A percentile compares a stretch with the other conserved stretches of the same genome.
These are phyloP conservation scores for Enhydra lutris DNA, from an alignment of 2,113 vertebrate genomes.

Conservation along the genomic window DNA sequence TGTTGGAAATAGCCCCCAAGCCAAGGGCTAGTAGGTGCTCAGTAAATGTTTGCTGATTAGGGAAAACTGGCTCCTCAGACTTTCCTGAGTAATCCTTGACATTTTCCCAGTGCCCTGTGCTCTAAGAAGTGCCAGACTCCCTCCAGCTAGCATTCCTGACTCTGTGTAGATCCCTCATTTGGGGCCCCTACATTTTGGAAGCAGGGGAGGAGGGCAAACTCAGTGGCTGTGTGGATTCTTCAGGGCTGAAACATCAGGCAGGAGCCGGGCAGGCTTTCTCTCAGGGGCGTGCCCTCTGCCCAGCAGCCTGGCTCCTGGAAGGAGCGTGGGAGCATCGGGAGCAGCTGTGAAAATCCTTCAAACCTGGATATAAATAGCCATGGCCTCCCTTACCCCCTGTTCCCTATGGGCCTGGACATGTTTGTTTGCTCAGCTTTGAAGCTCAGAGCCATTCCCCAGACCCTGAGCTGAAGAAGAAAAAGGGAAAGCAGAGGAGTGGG, in stretches of 20 bases:
- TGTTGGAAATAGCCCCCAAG: background rate
- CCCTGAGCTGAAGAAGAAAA: background rate
- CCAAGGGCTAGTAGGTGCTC: background rate
- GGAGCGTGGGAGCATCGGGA: background rate
- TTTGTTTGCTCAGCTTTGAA: slow-evolving; percentile 71
- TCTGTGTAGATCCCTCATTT: background rate
- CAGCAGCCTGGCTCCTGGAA: background rate
- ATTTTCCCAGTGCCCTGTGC: accelerated
- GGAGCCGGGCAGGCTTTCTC: background rate
- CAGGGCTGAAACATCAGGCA: background rate
- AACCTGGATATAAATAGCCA: slow-evolving; percentile 22
- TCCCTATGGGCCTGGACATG: background rate
- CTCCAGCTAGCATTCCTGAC: accelerated
- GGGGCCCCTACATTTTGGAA: background rate
- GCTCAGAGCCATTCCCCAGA: slow-evolving; percentile 42
- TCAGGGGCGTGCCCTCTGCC: background rate
- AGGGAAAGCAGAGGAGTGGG: background rate
- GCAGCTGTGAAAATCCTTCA: slow-evolving; percentile 65
- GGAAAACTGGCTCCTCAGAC: background rate
- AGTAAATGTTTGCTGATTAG: background rate
- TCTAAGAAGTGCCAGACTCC: background rate
- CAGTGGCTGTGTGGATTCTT: background rate
- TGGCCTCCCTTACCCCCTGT: background rate
- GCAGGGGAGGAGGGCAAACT: background rate
- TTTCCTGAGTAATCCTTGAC: background rate